These are phyloP conservation scores for Hydrophis major DNA, from an alignment of 2,797 vertebrate species.

Conservation along the genomic window DNA sequence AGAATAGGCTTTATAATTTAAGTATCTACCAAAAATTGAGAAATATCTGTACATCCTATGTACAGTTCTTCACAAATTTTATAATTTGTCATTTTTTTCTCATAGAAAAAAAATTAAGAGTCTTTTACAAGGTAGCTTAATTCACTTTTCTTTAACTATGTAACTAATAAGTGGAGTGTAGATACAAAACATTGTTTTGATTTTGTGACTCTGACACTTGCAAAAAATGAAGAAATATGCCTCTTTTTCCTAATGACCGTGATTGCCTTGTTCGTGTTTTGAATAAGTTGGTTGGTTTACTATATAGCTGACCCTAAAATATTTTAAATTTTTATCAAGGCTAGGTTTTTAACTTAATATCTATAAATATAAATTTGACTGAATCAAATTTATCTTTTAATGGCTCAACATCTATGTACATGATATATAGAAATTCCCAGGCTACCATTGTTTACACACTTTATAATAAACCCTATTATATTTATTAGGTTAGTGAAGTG, in stretches of 20 bases:
- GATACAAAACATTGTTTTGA: background rate
- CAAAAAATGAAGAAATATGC: background rate
- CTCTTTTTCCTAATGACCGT: background rate
- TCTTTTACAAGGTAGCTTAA: background rate
- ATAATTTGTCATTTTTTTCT: background rate
- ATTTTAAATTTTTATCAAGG: background rate
- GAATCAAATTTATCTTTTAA: background rate
- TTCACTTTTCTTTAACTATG: background rate
- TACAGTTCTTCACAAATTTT: background rate
- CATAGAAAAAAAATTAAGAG: background rate
- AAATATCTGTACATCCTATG: background rate
- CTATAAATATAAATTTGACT: background rate
- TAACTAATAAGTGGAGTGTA: background rate
- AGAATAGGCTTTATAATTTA: background rate
- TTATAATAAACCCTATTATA: background rate
- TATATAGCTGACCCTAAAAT: background rate
- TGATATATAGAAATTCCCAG: background rate
- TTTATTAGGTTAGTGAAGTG: background rate
- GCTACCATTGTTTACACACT: background rate
- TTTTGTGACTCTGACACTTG: background rate
- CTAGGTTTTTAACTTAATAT: background rate
- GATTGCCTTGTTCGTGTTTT: background rate
- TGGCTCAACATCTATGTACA: conserved; percentile 12
- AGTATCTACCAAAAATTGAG: background rate
- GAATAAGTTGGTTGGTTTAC: background rate